Evolutionary conservation across 2,888 invertebrate species (phyloP), one percentile per base, ranked within the genome.

Genomic region (Andrena chrysosceles): DNA sequence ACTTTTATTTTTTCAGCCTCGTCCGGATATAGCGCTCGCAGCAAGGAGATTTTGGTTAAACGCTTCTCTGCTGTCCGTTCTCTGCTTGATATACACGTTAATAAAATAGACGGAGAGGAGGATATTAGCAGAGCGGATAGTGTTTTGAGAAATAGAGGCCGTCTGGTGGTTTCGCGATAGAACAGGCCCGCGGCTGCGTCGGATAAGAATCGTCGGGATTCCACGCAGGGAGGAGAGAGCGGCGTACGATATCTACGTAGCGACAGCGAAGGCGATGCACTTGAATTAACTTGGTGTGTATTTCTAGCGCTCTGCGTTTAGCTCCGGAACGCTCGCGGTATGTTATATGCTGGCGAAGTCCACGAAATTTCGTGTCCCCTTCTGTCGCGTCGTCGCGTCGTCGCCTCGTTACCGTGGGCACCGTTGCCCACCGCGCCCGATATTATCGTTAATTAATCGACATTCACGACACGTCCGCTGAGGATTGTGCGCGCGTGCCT

Each of bases 271-370:
- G 89, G 85, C 90, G 87, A 91, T 90, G 92, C 90, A 92, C 91
- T 92, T 92, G 91, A 92, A 91, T 92, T 91, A 90, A 92, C 91
- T 90, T 88, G 87, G 85, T 87, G 90, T 91, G 88, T 92, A 92
- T 92, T 93, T 93, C 90, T 90, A 91, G 91, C 90, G 85, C 85
- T 91, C 91, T 91, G 85, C 90, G 90, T 92, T 92, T 92, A 92
- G 92, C 91, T 90, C 87, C 85, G 88, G 85, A 90, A 90, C 90
- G 91, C 87, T 89, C 85, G 81, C 86, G 92, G 91, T 90, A 90
- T 91, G 90, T 90, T 88, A 87, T 88, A 87, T 82, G 88, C 86
- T 81, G 89, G 85, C 81, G 73, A 85, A 89, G 85, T 89, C 77
- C 71, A 2, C 81, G 79, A 77, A 83, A 81, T 76, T 77, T 64